Evolutionary conservation across 2,113 vertebrate genomes (phyloP).

Genomic region (Dicaeum eximium): DNA sequence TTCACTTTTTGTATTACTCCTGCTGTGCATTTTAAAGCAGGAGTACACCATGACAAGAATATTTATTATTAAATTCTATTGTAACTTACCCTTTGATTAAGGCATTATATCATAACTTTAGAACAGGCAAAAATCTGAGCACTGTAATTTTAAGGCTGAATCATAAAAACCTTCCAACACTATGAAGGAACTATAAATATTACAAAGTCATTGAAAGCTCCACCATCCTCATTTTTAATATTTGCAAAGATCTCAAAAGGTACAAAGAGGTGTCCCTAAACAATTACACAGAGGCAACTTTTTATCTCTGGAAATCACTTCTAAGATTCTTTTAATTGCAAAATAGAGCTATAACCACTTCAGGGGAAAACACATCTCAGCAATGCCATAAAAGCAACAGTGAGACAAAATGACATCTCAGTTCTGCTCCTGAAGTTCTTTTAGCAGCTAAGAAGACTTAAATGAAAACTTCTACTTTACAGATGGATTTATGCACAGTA

Average conservation of each 20-base stretch:
- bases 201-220: neutral
- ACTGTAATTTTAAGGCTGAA: slow-evolving; percentile 32
- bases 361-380: neutral
- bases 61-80: neutral
- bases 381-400: neutral
- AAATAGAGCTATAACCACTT: neutral
- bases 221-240: neutral
- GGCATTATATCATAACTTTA: neutral
- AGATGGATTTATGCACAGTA: neutral
- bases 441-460: neutral
- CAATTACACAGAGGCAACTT: neutral
- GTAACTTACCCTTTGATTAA: slow-evolving; percentile 1
- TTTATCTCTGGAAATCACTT: neutral
- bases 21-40: neutral
- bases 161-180: neutral
- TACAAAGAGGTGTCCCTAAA: neutral
- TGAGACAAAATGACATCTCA: neutral
- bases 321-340: neutral
- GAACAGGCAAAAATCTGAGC: neutral
- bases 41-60: neutral
- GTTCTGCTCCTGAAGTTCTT: neutral
- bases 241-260: neutral
- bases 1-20: neutral
- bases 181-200: slow-evolving; percentile 5
- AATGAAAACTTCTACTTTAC: neutral